Conservation (phyloP, 2,888 invertebrate genomes). For the Campoletis raptor region DNA sequence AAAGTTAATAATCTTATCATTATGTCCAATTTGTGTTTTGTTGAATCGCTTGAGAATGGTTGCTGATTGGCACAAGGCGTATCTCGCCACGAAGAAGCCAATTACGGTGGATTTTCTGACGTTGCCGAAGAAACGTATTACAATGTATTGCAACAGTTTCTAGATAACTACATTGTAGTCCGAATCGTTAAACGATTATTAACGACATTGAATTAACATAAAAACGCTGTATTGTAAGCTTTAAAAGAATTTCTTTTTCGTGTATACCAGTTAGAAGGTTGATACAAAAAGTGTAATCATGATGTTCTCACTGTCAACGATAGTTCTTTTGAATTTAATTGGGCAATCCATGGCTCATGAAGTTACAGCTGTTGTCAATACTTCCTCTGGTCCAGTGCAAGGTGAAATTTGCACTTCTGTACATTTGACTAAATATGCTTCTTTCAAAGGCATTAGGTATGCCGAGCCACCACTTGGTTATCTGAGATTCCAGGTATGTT, state of each 20-base stretch:
- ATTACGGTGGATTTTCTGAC: not conserved
- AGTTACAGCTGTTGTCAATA: slow-evolving; percentile 68
- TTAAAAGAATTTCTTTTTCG: not conserved
- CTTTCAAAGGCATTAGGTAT: slow-evolving; percentile 76
- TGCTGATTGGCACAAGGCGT: not conserved
- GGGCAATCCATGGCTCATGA: not conserved
- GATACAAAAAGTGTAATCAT: not conserved
- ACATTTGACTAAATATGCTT: slow-evolving; percentile 61
- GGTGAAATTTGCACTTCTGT: slow-evolving; percentile 71
- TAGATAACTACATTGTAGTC: not conserved
- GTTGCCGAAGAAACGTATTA: not conserved
- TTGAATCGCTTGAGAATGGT: not conserved
- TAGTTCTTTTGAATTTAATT: not conserved
- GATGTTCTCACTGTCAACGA: not conserved
- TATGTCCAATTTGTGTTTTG: not conserved
- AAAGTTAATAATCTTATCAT: not conserved
- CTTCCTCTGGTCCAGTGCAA: slow-evolving; percentile 72
- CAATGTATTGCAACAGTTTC: not conserved
- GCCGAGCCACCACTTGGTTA: slow-evolving; percentile 73
- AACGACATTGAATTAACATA: not conserved
- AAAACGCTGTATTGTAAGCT: not conserved
- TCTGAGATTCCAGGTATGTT: slow-evolving; percentile 74
- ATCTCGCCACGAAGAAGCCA: not conserved
- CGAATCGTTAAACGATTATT: not conserved
- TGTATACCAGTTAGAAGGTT: not conserved